Evolutionary conservation across 2,888 invertebrate species (phyloP).

Genomic region (Marronus borbonicus): DNA sequence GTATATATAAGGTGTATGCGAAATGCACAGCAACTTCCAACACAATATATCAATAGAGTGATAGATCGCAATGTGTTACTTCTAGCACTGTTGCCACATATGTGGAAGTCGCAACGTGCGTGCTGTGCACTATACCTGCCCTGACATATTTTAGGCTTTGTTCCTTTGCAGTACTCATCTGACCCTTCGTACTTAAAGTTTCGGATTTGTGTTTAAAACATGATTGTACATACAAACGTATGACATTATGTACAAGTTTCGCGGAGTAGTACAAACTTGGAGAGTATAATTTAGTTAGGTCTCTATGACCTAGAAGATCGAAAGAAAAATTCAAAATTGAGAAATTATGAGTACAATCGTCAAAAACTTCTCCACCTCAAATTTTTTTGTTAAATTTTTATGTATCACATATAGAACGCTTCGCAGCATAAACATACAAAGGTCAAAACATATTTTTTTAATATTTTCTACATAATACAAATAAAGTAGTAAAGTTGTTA

Average conservation of each 20-base stretch:
- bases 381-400: too few relatives aligned
- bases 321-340: too few relatives aligned
- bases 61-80: neutral
- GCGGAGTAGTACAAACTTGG: too few relatives aligned
- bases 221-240: too few relatives aligned
- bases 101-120: conserved; percentile 6
- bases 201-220: neutral
- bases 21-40: conserved; percentile 10
- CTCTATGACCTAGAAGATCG: too few relatives aligned
- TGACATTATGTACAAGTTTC: too few relatives aligned
- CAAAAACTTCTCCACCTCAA: too few relatives aligned
- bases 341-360: too few relatives aligned
- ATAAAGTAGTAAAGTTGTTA: too few relatives aligned
- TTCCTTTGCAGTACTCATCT: neutral
- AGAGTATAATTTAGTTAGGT: too few relatives aligned
- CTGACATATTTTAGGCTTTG: neutral
- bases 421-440: conserved; percentile 3
- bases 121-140: neutral
- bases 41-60: conserved; percentile 5
- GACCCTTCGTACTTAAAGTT: neutral
- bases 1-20: conserved; percentile 22
- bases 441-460: conserved; percentile 2
- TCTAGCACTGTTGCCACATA: conserved; percentile 11
- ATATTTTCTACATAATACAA: neutral
- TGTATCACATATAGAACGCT: too few relatives aligned